Base-by-base conservation (phyloP, 2,888 invertebrate species). In the Pseudanteris insignis region DNA sequence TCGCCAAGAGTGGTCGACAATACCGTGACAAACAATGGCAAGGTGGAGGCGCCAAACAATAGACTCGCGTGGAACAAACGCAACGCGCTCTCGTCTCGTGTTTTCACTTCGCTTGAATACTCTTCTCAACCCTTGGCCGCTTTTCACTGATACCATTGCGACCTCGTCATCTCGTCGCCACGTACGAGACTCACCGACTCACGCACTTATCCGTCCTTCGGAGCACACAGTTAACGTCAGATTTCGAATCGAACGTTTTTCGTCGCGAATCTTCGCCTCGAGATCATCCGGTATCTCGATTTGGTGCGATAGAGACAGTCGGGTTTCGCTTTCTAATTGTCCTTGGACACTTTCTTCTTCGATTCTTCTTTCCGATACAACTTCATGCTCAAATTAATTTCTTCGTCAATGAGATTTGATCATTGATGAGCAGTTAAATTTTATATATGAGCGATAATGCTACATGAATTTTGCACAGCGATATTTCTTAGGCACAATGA, bases 21-120 rank as follows among this genome's bases (percentile, higher is more conserved):
- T 72, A 70, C 70, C 68, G 71, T 70, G 70, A 76, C 77, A 73
- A 77, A 78, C 76, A 77, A 77, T 77, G 65, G 73, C 70, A 75
- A 74, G 73, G 75, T 72, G 73, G 75, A 71, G 75, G 71, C 70
- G 67, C 70, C 69, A 71, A 73, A 78, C 77, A 78, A 78, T 78
- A 70, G 50, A 74, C 74, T 76, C 71, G 77, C 76, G 74, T 77
- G 77, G 76, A 78, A 77, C 77, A 78, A 77, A 79, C 74, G 73
- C 78, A 73, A 75, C 76, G 75, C 74, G 72, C 68, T 65, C 67
- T 33, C 63, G 66, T 67, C 67, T 55, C 65, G 55, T 67, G 67
- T 68, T 67, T 71, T 67, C 69, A 67, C 69, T 65, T 65, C 51
- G 48, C 62, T 36, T 63, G 54, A 43, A 7, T n/a, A 26, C 59